Evolutionary conservation across 1,140 invertebrate species (phyloP).

Genomic region (Penaeus japonicus): DNA sequence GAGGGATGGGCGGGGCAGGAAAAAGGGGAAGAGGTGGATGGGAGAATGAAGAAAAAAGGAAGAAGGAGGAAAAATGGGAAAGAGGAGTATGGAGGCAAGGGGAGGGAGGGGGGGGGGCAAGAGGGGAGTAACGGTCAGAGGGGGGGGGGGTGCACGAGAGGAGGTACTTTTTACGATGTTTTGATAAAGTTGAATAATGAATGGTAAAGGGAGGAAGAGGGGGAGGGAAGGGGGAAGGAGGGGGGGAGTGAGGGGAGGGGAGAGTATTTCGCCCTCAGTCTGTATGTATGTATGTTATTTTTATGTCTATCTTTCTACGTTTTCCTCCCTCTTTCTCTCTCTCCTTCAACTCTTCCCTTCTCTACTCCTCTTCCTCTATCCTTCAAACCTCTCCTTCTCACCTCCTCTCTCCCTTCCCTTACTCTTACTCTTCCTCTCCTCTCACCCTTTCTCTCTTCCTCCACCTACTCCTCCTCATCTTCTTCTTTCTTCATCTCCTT

Average conservation of each 20-base stretch:
- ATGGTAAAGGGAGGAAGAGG: background rate
- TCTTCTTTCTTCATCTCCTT: background rate
- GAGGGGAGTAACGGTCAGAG: background rate
- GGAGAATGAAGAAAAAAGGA: background rate
- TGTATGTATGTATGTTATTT: no score
- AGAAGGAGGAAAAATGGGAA: background rate
- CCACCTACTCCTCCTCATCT: background rate
- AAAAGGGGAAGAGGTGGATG: background rate
- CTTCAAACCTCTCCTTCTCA: background rate
- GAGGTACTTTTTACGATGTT: no score
- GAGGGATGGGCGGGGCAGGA: background rate
- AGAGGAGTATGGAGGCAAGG: no score
- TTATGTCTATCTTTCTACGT: no score
- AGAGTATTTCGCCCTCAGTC: no score
- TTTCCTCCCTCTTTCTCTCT: no score
- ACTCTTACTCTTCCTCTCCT: no score
- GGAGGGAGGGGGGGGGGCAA: background rate
- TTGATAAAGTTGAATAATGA: no score
- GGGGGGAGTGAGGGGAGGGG: no score
- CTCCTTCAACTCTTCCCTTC: no score
- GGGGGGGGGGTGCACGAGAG: background rate
- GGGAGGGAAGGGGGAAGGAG: background rate
- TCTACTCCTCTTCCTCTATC: no score
- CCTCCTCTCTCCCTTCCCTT: background rate
- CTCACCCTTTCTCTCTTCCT: background rate